Evolutionary conservation across 2,113 vertebrate species (phyloP).

Genomic region (Cyprinodon variegatus): DNA sequence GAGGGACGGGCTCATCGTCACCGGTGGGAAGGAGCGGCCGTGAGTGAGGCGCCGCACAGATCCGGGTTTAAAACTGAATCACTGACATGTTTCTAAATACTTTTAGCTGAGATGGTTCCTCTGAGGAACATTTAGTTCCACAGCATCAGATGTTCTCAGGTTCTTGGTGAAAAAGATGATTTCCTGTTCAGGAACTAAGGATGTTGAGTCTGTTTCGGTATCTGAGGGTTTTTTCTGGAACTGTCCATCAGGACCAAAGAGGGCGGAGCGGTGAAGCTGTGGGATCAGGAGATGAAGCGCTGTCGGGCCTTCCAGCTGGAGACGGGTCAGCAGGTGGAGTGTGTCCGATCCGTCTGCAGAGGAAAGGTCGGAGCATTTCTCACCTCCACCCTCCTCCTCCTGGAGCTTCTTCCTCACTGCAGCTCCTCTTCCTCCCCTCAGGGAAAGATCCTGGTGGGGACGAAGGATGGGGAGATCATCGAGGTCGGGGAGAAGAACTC

Average conservation of each 20-base stretch:
- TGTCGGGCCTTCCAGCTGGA: slow-evolving; percentile 96
- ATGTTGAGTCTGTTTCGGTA: background rate
- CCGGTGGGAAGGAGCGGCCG: slow-evolving; percentile 95
- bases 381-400: background rate
- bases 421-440: slow-evolving; percentile 51
- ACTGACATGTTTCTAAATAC: too few relatives aligned
- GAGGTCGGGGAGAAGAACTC: slow-evolving; percentile 98
- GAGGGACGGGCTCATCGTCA: slow-evolving; percentile 94
- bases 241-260: slow-evolving; percentile 87
- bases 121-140: background rate
- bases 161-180: background rate
- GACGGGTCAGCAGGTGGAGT: slow-evolving; percentile 90
- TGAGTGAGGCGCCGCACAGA: slow-evolving; percentile 72
- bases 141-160: background rate
- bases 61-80: background rate
- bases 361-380: slow-evolving; percentile 83
- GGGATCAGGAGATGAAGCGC: slow-evolving; percentile 98
- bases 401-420: background rate
- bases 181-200: too few relatives aligned
- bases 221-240: slow-evolving; percentile 1
- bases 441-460: slow-evolving; percentile 97
- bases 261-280: slow-evolving; percentile 93
- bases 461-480: slow-evolving; percentile 95
- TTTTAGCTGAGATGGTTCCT: background rate
- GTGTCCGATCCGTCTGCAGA: slow-evolving; percentile 92